Base-by-base conservation (phyloP, 2,797 vertebrate genomes). In the Peromyscus aztecus region DNA sequence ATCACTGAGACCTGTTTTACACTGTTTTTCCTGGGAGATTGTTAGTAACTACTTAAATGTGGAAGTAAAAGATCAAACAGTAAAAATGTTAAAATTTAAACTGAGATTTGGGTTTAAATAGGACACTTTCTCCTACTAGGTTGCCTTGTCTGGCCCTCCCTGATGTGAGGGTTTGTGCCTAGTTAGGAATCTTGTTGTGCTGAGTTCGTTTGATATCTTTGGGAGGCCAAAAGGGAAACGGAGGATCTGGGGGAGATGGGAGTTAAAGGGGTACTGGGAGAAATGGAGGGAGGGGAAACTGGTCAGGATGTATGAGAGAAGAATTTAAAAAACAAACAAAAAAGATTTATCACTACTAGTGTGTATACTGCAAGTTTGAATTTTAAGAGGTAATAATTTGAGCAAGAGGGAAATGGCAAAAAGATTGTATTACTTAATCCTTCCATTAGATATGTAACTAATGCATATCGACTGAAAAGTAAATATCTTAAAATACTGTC, bases 361-460 rank as follows among this genome's bases (percentile, higher is more conserved):
- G 49, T 40, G 3, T 82, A 55, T 88, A 84, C 29, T 16, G 4
- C 16, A 29, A 10, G 9, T 88, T 90, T 93, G 31, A 61, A 88
- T 83, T 95, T 86, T 55, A 89, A 93, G 61, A 83, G 21, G 29
- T 88, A 94, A 92, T n/a, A 95, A 65, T 92, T 37, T 59, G 6
- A 86, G 49, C 19, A 84, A 49, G 52, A 12, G 52, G 57, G 76
- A 92, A 86, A 73, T 93, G 76, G 88, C 40, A 37, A 76, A 95
- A 46, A 71, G 4, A 67, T 21, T 65, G 13, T 4, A 69, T 76
- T 71, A 78, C 80, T 61, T 55, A 94, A 85, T 11, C 10, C 55
- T 92, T 24, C 65, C 34, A 43, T 29, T 91, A 69, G 6, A 43
- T 49, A 27, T 34, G 10, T 78, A 75, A 73, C n/a, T 29, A 55